phyloP scores from a whole-genome alignment of 2,888 invertebrate species.

The Drosophila yooni region DNA sequence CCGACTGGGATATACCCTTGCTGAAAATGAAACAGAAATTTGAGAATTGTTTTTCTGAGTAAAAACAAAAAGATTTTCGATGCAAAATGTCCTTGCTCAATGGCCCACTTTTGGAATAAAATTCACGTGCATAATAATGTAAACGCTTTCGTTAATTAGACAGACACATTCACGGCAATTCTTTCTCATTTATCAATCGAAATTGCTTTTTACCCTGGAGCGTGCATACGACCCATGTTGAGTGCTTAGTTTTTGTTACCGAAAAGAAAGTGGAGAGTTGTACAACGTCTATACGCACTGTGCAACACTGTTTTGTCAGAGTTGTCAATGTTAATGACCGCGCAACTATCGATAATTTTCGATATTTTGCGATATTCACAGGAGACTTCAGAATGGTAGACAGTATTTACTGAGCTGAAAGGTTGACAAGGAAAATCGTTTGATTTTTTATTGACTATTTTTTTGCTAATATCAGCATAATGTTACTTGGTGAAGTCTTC shows the following conservation, averaged over 20 bases:
- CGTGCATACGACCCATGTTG: constrained; percentile 99
- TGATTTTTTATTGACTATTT: neutral
- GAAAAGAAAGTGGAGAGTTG: constrained; percentile 83
- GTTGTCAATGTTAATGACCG: constrained; percentile 11
- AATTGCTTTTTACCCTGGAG: constrained; percentile 92
- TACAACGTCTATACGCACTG: constrained; percentile 29
- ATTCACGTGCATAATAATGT: neutral
- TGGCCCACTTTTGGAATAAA: constrained; percentile 4
- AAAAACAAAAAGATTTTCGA: constrained; percentile 24
- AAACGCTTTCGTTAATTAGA: neutral
- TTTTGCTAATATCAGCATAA: neutral
- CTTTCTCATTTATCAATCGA: constrained; percentile 24
- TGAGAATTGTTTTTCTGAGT: neutral
- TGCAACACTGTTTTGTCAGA: neutral
- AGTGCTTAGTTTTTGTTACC: constrained; percentile 84
- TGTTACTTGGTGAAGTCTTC: neutral
- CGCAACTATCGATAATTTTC: neutral
- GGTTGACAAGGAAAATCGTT: neutral
- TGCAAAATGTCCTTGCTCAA: constrained; percentile 58
- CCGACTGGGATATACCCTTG: constrained; percentile 99
- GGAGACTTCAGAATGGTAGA: neutral
- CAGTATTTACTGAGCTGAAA: neutral
- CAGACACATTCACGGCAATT: constrained; percentile 44
- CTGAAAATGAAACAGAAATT: constrained; percentile 87
- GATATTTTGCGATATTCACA: too few relatives aligned